Percentiles rank a stretch among this genome's conserved stretches.
Conservation (phyloP, 2,113 vertebrate species). For the Tetrao urogallus region DNA sequence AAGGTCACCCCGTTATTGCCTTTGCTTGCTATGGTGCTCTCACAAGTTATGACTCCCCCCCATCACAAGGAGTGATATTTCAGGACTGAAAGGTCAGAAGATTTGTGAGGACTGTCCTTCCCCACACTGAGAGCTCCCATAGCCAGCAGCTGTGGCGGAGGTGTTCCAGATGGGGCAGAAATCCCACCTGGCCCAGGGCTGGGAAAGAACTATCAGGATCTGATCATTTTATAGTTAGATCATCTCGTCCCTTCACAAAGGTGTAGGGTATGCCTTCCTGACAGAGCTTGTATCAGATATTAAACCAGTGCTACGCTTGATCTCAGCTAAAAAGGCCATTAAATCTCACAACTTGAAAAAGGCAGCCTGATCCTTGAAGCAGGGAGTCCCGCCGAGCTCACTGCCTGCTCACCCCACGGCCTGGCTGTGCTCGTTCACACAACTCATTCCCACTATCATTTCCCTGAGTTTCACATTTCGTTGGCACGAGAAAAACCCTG, state of each 20-base stretch:
- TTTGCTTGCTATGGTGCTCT: constrained; percentile 27
- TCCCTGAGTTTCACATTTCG: background rate
- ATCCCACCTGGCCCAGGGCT: constrained; percentile 16
- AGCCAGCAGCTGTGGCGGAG: constrained; percentile 41
- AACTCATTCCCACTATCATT: background rate
- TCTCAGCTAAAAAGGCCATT: constrained; percentile 57
- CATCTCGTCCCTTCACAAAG: background rate
- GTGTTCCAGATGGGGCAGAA: constrained; percentile 50
- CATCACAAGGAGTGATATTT: constrained; percentile 63
- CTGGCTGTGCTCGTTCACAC: background rate
- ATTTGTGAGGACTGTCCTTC: constrained; percentile 53
- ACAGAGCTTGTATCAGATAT: constrained; percentile 31
- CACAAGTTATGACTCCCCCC: constrained; percentile 34
- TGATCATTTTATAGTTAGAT: constrained; percentile 34
- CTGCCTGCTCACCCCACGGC: constrained; percentile 39
- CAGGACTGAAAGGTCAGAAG: constrained; percentile 38
- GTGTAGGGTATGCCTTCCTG: background rate
- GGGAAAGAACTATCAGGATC: background rate
- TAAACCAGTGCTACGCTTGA: constrained; percentile 30
- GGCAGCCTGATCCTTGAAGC: constrained; percentile 40
- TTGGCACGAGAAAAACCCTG: background rate
- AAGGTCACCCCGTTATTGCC: constrained; percentile 52
- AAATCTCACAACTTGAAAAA: constrained; percentile 56
- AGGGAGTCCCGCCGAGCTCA: constrained; percentile 20
- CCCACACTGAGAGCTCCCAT: constrained; percentile 46